Evolutionary conservation across 92 coral and sea anemone species (phyloP).

Genomic region (Epizoanthus scotinus): DNA sequence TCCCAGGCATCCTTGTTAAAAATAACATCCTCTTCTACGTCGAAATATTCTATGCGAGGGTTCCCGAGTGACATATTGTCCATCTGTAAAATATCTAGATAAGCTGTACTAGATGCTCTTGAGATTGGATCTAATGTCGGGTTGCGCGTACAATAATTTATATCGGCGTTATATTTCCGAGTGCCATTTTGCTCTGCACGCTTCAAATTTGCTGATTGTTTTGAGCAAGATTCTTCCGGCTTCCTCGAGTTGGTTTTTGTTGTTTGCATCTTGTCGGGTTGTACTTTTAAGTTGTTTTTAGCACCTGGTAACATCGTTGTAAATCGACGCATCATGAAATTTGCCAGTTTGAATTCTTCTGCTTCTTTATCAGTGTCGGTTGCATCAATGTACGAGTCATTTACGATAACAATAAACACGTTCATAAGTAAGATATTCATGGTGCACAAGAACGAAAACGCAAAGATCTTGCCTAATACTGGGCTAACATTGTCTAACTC

Average conservation of each 20-base stretch:
- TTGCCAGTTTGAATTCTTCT: constrained; percentile 27
- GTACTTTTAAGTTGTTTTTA: neutral
- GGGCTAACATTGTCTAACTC: neutral
- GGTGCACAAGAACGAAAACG: constrained; percentile 28
- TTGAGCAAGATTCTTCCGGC: neutral
- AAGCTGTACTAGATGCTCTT: neutral
- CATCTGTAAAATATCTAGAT: neutral
- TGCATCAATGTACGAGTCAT: constrained; percentile 32
- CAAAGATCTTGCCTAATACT: constrained; percentile 1
- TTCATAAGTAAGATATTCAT: constrained; percentile 24
- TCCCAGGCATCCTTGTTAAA: neutral
- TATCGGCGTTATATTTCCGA: neutral
- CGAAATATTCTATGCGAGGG: neutral
- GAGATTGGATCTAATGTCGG: neutral
- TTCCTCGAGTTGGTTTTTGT: too few species aligned
- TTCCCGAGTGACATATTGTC: neutral
- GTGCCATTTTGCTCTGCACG: neutral
- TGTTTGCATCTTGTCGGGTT: neutral
- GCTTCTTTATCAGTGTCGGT: constrained; percentile 12
- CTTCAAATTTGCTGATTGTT: neutral
- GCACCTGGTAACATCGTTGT: neutral
- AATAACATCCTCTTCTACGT: neutral
- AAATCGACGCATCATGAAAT: neutral
- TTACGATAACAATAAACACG: constrained; percentile 35
- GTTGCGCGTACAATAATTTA: neutral